Percentiles rank a stretch among this genome's conserved stretches.
Evolutionary conservation across 1,140 invertebrate genomes (phyloP).

Genomic region (Apis mellifera): DNA sequence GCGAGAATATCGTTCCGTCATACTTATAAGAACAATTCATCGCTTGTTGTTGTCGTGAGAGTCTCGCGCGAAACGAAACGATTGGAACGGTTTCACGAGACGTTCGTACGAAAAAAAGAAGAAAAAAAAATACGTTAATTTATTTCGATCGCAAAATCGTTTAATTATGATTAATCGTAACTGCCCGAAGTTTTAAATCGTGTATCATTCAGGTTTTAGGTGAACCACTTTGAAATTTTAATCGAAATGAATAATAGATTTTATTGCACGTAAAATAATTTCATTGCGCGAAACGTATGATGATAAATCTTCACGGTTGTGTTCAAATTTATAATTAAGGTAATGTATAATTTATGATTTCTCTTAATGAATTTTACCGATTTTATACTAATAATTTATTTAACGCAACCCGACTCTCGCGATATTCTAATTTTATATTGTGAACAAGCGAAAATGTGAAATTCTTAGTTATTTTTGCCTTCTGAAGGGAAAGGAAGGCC

Average conservation of each 20-base stretch:
- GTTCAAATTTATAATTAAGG: neutral
- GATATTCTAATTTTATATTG: neutral
- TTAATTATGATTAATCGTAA: neutral
- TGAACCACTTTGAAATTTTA: neutral
- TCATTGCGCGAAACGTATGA: neutral
- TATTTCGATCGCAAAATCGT: too few species aligned
- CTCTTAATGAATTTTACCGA: neutral
- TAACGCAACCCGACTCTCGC: too few species aligned
- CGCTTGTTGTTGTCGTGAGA: slow-evolving; percentile 26
- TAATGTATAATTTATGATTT: neutral
- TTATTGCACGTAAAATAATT: neutral
- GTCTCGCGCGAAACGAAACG: slow-evolving; percentile 17
- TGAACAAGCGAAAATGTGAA: neutral
- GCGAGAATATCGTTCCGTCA: slow-evolving; percentile 61
- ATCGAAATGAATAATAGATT: neutral
- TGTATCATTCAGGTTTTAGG: neutral
- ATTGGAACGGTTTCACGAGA: too few species aligned
- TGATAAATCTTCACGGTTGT: neutral
- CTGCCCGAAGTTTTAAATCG: neutral
- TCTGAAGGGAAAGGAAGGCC: too few species aligned
- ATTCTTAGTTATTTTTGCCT: neutral
- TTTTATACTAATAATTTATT: neutral
- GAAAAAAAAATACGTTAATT: too few species aligned
- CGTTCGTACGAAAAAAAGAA: too few species aligned
- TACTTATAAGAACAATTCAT: slow-evolving; percentile 65